Evolutionary conservation across 1,140 invertebrate genomes (phyloP).

Genomic region (Lysiphlebus fabarum): DNA sequence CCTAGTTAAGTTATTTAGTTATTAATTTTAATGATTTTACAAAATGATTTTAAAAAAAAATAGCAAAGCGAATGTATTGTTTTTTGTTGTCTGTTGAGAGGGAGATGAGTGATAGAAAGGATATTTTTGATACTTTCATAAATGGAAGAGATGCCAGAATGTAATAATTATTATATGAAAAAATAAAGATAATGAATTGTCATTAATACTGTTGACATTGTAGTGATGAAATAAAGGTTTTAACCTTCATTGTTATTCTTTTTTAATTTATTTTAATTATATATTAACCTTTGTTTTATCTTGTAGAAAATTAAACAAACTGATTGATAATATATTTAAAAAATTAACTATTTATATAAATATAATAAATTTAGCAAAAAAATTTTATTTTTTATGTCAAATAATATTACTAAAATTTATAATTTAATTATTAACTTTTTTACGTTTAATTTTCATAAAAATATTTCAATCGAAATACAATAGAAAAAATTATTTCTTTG

Average conservation of each 20-base stretch:
- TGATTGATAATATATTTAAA: too few relatives aligned
- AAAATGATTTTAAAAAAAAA: constrained; percentile 18
- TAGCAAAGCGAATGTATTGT: constrained; percentile 37
- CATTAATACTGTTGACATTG: constrained; percentile 42
- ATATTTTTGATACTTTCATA: constrained; percentile 62
- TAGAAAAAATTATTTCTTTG: too few relatives aligned
- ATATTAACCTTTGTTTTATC: too few relatives aligned
- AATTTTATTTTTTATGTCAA: too few relatives aligned
- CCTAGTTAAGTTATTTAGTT: constrained; percentile 26
- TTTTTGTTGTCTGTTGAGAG: constrained; percentile 48
- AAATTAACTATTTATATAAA: too few relatives aligned
- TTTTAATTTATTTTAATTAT: constrained; percentile 29
- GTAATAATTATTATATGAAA: constrained; percentile 30
- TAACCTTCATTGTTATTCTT: constrained; percentile 38
- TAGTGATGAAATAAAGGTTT: constrained; percentile 46
- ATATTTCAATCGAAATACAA: too few relatives aligned
- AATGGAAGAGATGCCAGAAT: constrained; percentile 41
- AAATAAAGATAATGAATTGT: constrained; percentile 40
- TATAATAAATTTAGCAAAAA: too few relatives aligned
- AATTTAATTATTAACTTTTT: too few relatives aligned
- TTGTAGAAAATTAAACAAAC: too few relatives aligned
- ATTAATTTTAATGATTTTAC: constrained; percentile 46
- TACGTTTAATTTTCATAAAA: too few relatives aligned
- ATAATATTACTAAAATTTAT: too few relatives aligned
- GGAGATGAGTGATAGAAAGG: constrained; percentile 49